Evolutionary conservation across 1,140 invertebrate genomes (phyloP).

Genomic region (Brachionus asplanchnoidis): DNA sequence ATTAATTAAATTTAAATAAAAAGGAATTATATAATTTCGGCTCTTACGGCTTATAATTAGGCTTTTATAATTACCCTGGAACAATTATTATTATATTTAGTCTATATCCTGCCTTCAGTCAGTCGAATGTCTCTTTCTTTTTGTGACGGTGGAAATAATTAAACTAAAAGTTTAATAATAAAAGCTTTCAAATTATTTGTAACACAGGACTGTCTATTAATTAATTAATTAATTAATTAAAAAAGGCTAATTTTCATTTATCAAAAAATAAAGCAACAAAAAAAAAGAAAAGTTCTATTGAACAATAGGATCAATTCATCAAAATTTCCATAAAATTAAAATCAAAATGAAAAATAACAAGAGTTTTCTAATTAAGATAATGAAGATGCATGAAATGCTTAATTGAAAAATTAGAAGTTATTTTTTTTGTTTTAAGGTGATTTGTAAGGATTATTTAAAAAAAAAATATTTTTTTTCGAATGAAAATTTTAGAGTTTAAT

Average conservation of each 20-base stretch:
- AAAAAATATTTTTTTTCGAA: no score
- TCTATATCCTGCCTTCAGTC: not conserved
- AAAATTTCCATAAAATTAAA: not conserved
- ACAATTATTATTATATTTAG: not conserved
- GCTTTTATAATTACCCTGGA: not conserved
- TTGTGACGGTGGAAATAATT: not conserved
- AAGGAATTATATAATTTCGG: constrained; percentile 18
- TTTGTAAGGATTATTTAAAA: not conserved
- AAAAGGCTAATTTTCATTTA: not conserved
- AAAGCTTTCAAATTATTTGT: not conserved
- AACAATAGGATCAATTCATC: not conserved
- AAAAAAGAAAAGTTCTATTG: not conserved
- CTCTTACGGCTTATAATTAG: not conserved
- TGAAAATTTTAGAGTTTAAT: not conserved
- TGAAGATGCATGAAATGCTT: not conserved
- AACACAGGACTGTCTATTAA: not conserved
- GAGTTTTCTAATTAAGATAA: not conserved
- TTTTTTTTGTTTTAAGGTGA: not conserved
- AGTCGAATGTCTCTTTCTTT: not conserved
- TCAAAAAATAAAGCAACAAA: not conserved
- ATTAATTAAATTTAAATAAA: not conserved
- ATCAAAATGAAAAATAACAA: not conserved
- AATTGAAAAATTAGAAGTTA: not conserved
- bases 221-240: no score
- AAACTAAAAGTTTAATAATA: not conserved